Conservation (phyloP, 2,888 invertebrate genomes). For the Crepidodera aurea region DNA sequence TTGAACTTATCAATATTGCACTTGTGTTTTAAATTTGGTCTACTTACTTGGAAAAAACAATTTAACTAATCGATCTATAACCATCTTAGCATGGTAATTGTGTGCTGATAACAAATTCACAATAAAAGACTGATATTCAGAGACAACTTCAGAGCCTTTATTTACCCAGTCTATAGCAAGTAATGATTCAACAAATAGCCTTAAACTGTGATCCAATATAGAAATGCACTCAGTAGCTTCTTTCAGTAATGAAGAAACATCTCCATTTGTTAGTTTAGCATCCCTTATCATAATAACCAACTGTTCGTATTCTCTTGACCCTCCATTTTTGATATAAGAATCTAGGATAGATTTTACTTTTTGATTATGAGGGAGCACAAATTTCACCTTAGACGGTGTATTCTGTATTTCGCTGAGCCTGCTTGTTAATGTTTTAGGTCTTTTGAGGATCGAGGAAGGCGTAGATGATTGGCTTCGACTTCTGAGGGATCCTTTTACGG, state of each 20-base stretch:
- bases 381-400: slow-evolving; percentile 56
- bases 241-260: slow-evolving; percentile 65
- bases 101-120: slow-evolving; percentile 75
- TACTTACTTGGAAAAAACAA: slow-evolving; percentile 68
- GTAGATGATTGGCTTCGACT: slow-evolving; percentile 31
- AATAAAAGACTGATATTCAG: slow-evolving; percentile 70
- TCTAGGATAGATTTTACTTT: slow-evolving; percentile 62
- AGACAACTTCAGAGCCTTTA: slow-evolving; percentile 62
- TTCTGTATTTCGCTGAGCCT: slow-evolving; percentile 42
- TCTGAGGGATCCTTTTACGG: slow-evolving; percentile 34
- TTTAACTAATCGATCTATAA: slow-evolving; percentile 68
- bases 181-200: slow-evolving; percentile 68
- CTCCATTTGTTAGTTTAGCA: slow-evolving; percentile 65
- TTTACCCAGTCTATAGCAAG: slow-evolving; percentile 68
- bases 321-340: slow-evolving; percentile 58
- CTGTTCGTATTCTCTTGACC: slow-evolving; percentile 63
- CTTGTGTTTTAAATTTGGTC: too few relatives aligned
- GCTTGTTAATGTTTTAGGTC: slow-evolving; percentile 42
- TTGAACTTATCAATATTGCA: too few relatives aligned
- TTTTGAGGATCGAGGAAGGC: slow-evolving; percentile 51
- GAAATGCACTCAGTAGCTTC: slow-evolving; percentile 68
- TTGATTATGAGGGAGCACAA: slow-evolving; percentile 62
- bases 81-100: slow-evolving; percentile 69
- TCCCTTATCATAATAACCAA: slow-evolving; percentile 64
- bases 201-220: slow-evolving; percentile 66